A percentile compares a stretch with the other conserved stretches of the same genome.
These are phyloP conservation scores for Trisateles emortualis DNA, from an alignment of 2,888 invertebrate genomes.

Conservation along the genomic window DNA sequence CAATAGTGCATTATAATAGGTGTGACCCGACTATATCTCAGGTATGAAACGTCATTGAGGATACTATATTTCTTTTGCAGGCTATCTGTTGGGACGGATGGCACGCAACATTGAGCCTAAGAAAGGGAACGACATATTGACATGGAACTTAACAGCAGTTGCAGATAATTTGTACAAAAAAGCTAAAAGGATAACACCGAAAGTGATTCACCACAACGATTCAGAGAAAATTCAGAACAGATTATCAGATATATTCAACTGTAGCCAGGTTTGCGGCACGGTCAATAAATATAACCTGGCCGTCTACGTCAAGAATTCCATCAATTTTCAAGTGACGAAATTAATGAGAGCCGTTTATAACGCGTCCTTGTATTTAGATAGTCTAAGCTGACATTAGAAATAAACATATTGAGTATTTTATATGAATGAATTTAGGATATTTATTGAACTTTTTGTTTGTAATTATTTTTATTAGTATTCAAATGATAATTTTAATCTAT, in stretches of 20 bases:
- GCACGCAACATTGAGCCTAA: slow-evolving; percentile 62
- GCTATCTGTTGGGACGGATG: slow-evolving; percentile 74
- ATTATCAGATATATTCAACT: slow-evolving; percentile 70
- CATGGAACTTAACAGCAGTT: slow-evolving; percentile 66
- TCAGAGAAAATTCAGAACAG: slow-evolving; percentile 65
- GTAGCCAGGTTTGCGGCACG: slow-evolving; percentile 56
- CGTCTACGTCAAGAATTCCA: slow-evolving; percentile 66
- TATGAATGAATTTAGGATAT: background rate
- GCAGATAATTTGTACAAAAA: slow-evolving; percentile 71
- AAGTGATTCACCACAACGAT: slow-evolving; percentile 68
- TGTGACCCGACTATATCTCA: no score
- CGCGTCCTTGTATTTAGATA: slow-evolving; percentile 71
- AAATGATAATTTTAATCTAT: no score
- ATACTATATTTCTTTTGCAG: slow-evolving; percentile 65
- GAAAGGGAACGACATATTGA: slow-evolving; percentile 63
- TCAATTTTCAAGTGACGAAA: slow-evolving; percentile 69
- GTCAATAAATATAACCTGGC: slow-evolving; percentile 65
- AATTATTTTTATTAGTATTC: no score
- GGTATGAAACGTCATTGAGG: no score
- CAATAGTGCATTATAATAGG: no score
- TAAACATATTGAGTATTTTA: no score
- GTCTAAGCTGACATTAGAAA: slow-evolving; percentile 67
- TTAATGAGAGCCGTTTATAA: slow-evolving; percentile 69
- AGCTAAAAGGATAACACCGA: slow-evolving; percentile 70
- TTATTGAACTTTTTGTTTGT: background rate